These are phyloP conservation scores for Calonectris borealis DNA, from an alignment of 2,113 vertebrate genomes.

Conservation along the genomic window DNA sequence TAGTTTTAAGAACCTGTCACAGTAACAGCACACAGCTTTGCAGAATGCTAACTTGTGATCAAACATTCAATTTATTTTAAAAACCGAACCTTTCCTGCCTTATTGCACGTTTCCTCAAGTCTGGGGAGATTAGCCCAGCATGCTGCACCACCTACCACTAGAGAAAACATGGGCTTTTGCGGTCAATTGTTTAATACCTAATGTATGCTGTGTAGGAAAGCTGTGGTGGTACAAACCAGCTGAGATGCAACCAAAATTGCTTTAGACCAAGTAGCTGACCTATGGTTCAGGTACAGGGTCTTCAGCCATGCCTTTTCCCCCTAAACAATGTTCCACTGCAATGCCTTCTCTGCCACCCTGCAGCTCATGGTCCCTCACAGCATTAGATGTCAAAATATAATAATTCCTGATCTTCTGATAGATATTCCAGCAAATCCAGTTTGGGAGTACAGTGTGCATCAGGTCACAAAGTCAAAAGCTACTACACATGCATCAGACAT, in stretches of 20 bases:
- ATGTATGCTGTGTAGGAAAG: neutral
- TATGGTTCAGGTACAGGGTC: neutral
- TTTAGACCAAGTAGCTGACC: neutral
- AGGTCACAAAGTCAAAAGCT: neutral
- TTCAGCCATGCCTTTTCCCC: neutral
- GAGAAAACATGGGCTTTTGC: neutral
- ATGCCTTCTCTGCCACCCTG: neutral
- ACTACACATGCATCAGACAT: neutral
- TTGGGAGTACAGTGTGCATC: neutral
- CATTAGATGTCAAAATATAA: neutral
- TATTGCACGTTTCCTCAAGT: neutral
- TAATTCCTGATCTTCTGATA: neutral
- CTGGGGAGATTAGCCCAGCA: neutral
- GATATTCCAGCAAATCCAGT: neutral
- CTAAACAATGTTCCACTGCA: neutral
- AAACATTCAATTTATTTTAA: slow-evolving; percentile 46
- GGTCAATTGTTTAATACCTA: neutral
- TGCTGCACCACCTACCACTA: neutral
- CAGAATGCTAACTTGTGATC: slow-evolving; percentile 34
- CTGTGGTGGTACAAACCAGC: neutral
- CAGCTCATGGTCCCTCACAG: neutral
- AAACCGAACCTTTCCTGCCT: slow-evolving; percentile 21
- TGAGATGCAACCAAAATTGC: neutral
- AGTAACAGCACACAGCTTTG: neutral
- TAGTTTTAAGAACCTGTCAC: slow-evolving; percentile 40